These are phyloP conservation scores for Manis crassicaudata DNA, from an alignment of 2,797 vertebrate genomes.

Conservation along the genomic window DNA sequence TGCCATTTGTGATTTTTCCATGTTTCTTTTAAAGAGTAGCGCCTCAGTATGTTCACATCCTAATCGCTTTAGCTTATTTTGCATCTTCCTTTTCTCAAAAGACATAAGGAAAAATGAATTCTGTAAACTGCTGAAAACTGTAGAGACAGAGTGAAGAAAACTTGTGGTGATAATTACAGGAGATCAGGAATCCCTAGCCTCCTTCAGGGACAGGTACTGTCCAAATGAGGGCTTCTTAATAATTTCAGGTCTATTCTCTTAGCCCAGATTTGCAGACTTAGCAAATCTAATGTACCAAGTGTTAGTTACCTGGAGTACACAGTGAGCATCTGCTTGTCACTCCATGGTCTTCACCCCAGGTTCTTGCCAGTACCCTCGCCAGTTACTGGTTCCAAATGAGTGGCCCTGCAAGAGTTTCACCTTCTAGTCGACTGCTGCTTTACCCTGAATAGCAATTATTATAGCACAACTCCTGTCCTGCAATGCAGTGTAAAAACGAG, in stretches of 20 bases:
- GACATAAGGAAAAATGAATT: neutral
- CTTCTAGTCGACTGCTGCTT: neutral
- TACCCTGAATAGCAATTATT: rapidly evolving
- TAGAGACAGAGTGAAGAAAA: neutral
- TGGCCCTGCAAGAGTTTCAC: neutral
- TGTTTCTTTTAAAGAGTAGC: neutral
- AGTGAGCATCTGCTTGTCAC: neutral
- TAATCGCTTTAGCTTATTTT: neutral
- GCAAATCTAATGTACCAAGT: rapidly evolving
- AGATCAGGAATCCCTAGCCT: neutral
- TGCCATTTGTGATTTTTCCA: neutral
- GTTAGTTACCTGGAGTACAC: neutral
- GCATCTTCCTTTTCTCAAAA: neutral
- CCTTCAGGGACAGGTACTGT: neutral
- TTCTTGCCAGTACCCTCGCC: neutral
- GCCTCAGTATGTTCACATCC: neutral
- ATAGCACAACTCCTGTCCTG: neutral
- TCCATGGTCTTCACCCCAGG: neutral
- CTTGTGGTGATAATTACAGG: rapidly evolving
- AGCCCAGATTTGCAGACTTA: neutral
- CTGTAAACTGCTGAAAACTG: too few relatives aligned
- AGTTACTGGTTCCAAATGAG: neutral
- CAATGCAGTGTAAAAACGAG: neutral
- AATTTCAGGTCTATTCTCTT: neutral
- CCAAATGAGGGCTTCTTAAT: neutral